phyloP scores from a whole-genome alignment of 2,888 invertebrate genomes.

The Diogma glabrata region DNA sequence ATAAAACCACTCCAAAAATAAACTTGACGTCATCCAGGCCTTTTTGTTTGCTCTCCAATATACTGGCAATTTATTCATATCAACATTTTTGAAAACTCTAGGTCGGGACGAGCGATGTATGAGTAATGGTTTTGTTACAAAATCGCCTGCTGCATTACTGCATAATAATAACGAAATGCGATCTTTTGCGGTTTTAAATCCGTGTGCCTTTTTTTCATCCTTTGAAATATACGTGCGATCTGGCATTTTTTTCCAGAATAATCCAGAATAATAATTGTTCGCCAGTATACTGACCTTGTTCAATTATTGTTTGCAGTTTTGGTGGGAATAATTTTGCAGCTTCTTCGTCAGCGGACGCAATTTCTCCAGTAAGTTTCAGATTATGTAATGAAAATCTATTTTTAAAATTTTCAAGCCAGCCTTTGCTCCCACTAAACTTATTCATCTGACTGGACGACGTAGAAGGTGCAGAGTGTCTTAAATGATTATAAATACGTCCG shows the following conservation, averaged over 20 bases:
- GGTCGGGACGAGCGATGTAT: background rate
- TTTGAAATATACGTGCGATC: background rate
- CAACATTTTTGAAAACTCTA: constrained; percentile 7
- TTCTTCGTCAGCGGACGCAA: constrained; percentile 5
- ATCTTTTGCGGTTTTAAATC: no score
- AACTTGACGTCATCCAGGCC: background rate
- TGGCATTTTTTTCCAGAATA: no score
- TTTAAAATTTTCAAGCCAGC: background rate
- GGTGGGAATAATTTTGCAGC: background rate
- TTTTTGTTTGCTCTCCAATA: constrained; percentile 3
- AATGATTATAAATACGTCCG: no score
- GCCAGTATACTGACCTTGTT: background rate
- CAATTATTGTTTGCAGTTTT: background rate
- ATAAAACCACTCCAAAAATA: background rate
- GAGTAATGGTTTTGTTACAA: constrained; percentile 5
- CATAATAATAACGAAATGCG: no score
- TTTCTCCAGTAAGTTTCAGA: no score
- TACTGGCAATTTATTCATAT: constrained; percentile 6
- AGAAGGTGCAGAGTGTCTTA: no score
- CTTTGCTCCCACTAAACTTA: no score
- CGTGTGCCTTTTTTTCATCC: background rate
- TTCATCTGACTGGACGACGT: no score
- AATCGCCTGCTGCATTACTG: background rate
- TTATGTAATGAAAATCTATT: background rate
- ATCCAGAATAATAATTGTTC: no score